These are phyloP conservation scores for Grallaria varia DNA, from an alignment of 2,113 vertebrate species.

Conservation along the genomic window DNA sequence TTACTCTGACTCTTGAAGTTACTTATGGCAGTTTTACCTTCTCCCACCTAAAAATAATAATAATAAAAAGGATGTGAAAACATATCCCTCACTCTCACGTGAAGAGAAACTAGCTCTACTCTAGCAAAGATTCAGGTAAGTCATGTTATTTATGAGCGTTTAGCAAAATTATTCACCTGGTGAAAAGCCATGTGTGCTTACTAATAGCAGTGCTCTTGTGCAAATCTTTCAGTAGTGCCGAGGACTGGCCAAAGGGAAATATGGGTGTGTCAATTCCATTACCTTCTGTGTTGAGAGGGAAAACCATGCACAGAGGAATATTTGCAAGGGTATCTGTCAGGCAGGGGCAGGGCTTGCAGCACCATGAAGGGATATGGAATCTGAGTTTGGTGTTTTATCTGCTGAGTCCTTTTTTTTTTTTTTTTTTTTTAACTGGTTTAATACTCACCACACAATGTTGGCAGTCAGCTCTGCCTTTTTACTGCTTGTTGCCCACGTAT, in stretches of 20 bases:
- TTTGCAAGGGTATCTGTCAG: not conserved
- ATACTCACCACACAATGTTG: not conserved
- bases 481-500: slow-evolving; percentile 34
- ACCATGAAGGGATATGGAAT: not conserved
- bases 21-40: not conserved
- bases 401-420: not conserved
- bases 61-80: not conserved
- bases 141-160: not conserved
- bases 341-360: not conserved
- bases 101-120: not conserved
- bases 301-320: not conserved
- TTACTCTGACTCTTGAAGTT: not conserved
- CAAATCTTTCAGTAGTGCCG: not conserved
- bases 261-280: not conserved
- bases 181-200: not conserved
- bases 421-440: not conserved
- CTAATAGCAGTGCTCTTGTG: not conserved
- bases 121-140: not conserved
- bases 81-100: not conserved
- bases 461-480: slow-evolving; percentile 25
- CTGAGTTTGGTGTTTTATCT: not conserved
- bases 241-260: not conserved
- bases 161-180: not conserved
- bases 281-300: not conserved
- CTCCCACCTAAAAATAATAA: not conserved